Conservation (phyloP, 2,888 invertebrate species). For the Aporophyla lueneburgensis region DNA sequence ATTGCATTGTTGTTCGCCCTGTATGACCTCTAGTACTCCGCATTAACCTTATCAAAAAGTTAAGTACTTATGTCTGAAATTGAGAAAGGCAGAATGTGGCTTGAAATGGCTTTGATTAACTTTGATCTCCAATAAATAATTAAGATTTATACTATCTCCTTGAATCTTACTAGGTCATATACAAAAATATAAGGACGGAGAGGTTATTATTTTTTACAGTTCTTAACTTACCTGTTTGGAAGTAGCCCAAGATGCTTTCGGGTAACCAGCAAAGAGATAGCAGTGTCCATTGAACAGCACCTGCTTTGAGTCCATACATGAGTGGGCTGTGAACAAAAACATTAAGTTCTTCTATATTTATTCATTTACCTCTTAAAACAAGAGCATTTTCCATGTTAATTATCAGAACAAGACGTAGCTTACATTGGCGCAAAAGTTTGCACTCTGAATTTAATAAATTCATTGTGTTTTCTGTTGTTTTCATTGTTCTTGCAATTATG, state of each 20-base stretch:
- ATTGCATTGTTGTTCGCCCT: background rate
- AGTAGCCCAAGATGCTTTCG: constrained; percentile 93
- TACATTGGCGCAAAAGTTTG: constrained; percentile 19
- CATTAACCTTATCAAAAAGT: too few relatives aligned
- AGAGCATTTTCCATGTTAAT: constrained; percentile 19
- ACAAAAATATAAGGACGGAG: too few relatives aligned
- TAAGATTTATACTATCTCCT: too few relatives aligned
- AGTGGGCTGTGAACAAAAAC: constrained; percentile 89
- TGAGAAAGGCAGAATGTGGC: too few relatives aligned
- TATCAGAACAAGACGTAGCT: constrained; percentile 25
- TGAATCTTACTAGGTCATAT: too few relatives aligned
- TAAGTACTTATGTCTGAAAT: background rate
- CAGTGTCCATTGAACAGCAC: constrained; percentile 93
- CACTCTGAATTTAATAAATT: constrained; percentile 47
- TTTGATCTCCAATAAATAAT: too few relatives aligned
- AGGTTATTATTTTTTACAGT: background rate
- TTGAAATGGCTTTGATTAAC: background rate
- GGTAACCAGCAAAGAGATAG: constrained; percentile 94
- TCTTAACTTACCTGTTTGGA: constrained; percentile 78
- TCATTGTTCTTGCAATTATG: constrained; percentile 25
- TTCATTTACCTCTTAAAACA: constrained; percentile 17
- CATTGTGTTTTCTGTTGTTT: constrained; percentile 32
- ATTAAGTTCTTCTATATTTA: background rate
- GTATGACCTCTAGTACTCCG: background rate
- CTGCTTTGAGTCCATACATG: constrained; percentile 93